These are phyloP conservation scores for Digitonthophagus gazella DNA, from an alignment of 2,888 invertebrate genomes.

Conservation along the genomic window DNA sequence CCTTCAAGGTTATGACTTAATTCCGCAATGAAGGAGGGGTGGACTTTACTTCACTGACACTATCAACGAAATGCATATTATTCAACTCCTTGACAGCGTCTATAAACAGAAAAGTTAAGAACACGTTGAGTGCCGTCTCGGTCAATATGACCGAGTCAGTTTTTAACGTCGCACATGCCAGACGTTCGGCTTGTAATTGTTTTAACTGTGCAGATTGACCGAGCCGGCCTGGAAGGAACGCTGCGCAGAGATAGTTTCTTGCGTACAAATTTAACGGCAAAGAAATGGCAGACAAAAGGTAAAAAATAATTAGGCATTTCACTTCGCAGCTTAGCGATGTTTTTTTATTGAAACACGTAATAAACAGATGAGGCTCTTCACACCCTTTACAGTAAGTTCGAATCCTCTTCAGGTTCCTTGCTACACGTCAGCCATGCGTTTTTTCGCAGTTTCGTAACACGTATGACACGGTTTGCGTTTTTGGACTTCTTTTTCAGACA, in stretches of 20 bases:
- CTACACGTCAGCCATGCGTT: constrained; percentile 10
- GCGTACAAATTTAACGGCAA: constrained; percentile 21
- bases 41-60: too few relatives aligned
- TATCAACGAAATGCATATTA: too few relatives aligned
- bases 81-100: too few relatives aligned
- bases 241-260: constrained; percentile 19
- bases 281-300: constrained; percentile 14
- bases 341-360: constrained; percentile 16
- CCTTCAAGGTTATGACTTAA: too few relatives aligned
- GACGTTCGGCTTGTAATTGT: constrained; percentile 16
- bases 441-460: constrained; percentile 10
- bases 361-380: constrained; percentile 15
- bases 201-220: constrained; percentile 17
- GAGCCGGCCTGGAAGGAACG: constrained; percentile 18
- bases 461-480: constrained; percentile 10
- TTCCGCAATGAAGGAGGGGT: too few relatives aligned
- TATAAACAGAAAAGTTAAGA: too few relatives aligned
- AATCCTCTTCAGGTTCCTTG: constrained; percentile 11
- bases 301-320: background rate
- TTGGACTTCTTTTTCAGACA: background rate
- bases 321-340: constrained; percentile 7
- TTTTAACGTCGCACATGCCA: constrained; percentile 16
- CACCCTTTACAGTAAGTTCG: constrained; percentile 12
- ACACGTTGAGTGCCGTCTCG: too few relatives aligned
- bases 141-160: constrained; percentile 3